Base-by-base conservation (phyloP, 2,797 vertebrate genomes). In the Tamandua tetradactyla region DNA sequence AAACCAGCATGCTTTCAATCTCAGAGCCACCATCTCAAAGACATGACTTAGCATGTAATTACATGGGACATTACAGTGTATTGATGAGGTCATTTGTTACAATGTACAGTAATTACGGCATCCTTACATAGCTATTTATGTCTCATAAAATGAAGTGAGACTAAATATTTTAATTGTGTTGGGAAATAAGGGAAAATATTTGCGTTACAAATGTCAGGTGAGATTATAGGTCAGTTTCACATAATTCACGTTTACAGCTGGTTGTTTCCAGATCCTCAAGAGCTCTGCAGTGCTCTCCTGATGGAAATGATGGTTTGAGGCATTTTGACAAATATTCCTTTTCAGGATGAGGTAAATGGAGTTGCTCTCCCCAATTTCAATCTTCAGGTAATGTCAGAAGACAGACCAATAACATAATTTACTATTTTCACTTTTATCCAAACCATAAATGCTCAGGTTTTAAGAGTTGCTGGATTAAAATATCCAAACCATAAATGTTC, bases 71-170 rank as follows among this genome's bases (percentile, higher is more conserved):
- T 97, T 97, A 97, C 97, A 94, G 96, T 96, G 94, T 96, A 97
- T 96, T 97, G 97, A 97, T 96, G 97, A 96, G 97, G 97, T 97
- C 97, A 97, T 97, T 97, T 96, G 94, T 97, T 97, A 97, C 94
- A 97, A 97, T 97, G 94, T 96, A 97, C 96, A 94, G 87, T 97
- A 97, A 97, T 97, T 97, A 97, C 89, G 92, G 95, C 93, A 76
- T 91, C 96, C 97, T 97, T 97, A 94, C 89, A 94, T 95, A 87
- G 94, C 93, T 97, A 97, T 97, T 97, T 97, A 96, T 95, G 94
- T 96, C 96, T 93, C 92, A 79, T 95, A 97, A 97, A 96, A 97
- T 96, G 96, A 97, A 97, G 94, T 96, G 97, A 96, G 96, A 94
- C 96, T 96, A 97, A 97, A 97, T 97, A 96, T 96, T 97, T 96